Base-by-base conservation (phyloP, 2,888 invertebrate genomes). In the Temnothorax unifasciatus region DNA sequence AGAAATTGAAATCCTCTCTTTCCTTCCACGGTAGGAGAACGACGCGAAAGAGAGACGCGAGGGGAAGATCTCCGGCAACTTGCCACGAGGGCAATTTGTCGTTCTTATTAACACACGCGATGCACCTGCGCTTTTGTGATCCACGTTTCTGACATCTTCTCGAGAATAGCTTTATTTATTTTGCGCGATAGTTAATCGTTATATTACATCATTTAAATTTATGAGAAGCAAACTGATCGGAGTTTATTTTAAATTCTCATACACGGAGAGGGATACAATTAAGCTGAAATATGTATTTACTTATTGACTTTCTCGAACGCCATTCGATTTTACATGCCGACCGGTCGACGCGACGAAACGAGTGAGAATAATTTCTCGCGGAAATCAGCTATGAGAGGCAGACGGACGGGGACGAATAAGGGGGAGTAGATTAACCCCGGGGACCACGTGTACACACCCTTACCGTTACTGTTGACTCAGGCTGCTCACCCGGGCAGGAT, bases 1-100 rank as follows among this genome's bases (percentile, higher is more conserved):
- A 90, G 82, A 86, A 88, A 89, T 90, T 88, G 86, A 88, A 90
- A 89, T 89, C 87, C 85, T 75, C 21, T 38, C 66, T 64, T 38
- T 61, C n/a, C 34, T 18, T 44, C 34, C 47, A n/a, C 44, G 34
- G n/a, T n/a, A 38, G 34, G n/a, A 34, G 6, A 41, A 29, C 44
- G 0, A n/a, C 15, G 3, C 41, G 29, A 34, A 34, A 34, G 6
- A 34, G 6, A 34, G 34, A 59, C 29, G 4, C 15, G n/a, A n/a
- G 44, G n/a, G 18, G 6, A 29, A 59, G 11, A 59, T 25, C 57
- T 73, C 9, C 9, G 41, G 3, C 47, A 64, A 64, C 34, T 64
- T 21, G 50, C 11, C 3, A 50, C 3, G 11, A 15, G 9, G 5
- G 47, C 50, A 66, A 64, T 50, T 76, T 76, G 18, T 21, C 21